Base-by-base conservation (phyloP, 2,113 vertebrate genomes). In the Echinops telfairi region DNA sequence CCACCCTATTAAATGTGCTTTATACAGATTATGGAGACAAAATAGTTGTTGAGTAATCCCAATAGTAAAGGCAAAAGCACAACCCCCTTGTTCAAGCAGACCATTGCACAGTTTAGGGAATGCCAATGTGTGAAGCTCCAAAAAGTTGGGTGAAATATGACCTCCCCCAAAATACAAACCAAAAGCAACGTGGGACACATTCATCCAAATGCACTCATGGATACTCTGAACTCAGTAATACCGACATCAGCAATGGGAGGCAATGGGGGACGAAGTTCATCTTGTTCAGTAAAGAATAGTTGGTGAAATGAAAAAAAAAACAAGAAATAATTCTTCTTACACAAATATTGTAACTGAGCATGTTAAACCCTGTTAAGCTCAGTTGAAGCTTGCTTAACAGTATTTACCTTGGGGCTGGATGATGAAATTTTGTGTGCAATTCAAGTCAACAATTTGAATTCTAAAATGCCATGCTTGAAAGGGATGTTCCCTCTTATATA, bases 331-430 rank as follows among this genome's bases (percentile, higher is more conserved):
- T 96, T 96, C 76, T 96, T 93, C 92, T 94, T 97, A 95, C 96
- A 92, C 92, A 97, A 97, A 97, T 96, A 96, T 92, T 95, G 68
- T 94, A 97, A 89, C 94, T 75, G 96, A 95, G 83, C 86, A 94
- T 83, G 93, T 94, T 96, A 96, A 96, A 96, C 68, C 93, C 73
- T 93, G 90, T 92, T 94, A 96, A 93, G 86, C 96, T 95, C 90
- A 93, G 87, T 93, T 96, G 93, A 97, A 95, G 73, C 93, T 97
- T 95, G 94, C 93, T 93, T 91, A 95, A 85, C 93, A 91, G 38
- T 95, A 89, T 97, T 97, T 96, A 97, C 89, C 70, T 96, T 95
- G 73, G 57, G 47, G 25, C 83, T 87, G 84, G 47, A 86, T 86
- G 96, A 95, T 92, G 95, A 95, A 97, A 93, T 91, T 93, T 88